Evolutionary conservation across 2,797 vertebrate genomes (phyloP).

Genomic region (Uromys caudimaculatus): DNA sequence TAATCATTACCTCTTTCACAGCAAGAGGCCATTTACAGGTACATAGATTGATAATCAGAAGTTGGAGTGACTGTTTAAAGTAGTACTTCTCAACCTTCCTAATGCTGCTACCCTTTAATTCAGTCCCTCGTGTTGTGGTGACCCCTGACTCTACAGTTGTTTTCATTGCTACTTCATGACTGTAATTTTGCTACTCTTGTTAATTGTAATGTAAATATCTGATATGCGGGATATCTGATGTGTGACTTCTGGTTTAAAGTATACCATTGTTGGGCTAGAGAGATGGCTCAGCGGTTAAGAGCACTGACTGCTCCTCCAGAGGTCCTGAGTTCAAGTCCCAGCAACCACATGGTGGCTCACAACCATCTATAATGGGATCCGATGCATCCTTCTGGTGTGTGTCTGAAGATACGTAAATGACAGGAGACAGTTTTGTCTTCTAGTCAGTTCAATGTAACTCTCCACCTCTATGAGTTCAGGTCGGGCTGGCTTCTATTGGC

Average conservation of each 20-base stretch:
- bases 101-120: neutral
- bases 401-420: neutral
- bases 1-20: neutral
- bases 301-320: too few species aligned
- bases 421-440: neutral
- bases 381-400: too few species aligned
- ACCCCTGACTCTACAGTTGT: neutral
- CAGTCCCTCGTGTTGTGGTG: neutral
- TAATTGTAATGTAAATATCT: neutral
- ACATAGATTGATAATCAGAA: neutral
- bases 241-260: neutral
- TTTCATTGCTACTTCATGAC: neutral
- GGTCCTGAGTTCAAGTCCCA: too few species aligned
- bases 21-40: neutral
- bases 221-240: neutral
- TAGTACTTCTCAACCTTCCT: neutral
- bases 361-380: too few species aligned
- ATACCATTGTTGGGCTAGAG: neutral
- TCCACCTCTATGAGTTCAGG: neutral
- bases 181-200: neutral
- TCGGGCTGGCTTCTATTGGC: neutral
- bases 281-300: too few species aligned
- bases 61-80: conserved; percentile 3
- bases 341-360: too few species aligned
- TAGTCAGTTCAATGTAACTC: neutral